Conservation (phyloP, 2,888 invertebrate genomes). For the Drosophila barbarae region DNA sequence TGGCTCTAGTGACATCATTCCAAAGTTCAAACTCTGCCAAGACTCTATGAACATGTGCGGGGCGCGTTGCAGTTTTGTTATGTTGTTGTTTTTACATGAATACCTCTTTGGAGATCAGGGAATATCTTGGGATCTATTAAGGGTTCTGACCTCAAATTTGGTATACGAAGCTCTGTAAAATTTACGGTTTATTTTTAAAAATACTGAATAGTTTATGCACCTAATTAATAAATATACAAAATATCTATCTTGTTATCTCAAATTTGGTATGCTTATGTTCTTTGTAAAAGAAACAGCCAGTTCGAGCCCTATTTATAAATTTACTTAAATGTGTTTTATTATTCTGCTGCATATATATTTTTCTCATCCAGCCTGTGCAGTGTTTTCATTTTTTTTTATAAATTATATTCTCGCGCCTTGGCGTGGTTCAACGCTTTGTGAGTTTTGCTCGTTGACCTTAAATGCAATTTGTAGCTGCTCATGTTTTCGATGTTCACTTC, state of each 20-base stretch:
- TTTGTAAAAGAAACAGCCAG: neutral
- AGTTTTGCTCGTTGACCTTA: constrained; percentile 68
- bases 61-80: neutral
- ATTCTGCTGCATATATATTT: constrained; percentile 19
- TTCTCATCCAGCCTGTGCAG: constrained; percentile 26
- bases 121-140: neutral
- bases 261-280: too few relatives aligned
- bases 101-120: neutral
- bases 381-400: constrained; percentile 9
- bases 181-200: too few relatives aligned
- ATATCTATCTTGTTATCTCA: too few relatives aligned
- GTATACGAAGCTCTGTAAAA: neutral
- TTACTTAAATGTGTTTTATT: constrained; percentile 8
- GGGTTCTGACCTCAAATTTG: neutral
- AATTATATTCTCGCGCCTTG: constrained; percentile 7
- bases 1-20: constrained; percentile 49
- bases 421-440: constrained; percentile 60
- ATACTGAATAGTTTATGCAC: too few relatives aligned
- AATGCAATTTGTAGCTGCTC: constrained; percentile 40
- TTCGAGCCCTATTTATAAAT: constrained; percentile 2
- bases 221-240: too few relatives aligned
- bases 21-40: constrained; percentile 48
- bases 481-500: constrained; percentile 40
- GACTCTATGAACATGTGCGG: constrained; percentile 3
- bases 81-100: neutral